phyloP scores from a whole-genome alignment of 2,797 vertebrate species.

The Myripristis jacobus region DNA sequence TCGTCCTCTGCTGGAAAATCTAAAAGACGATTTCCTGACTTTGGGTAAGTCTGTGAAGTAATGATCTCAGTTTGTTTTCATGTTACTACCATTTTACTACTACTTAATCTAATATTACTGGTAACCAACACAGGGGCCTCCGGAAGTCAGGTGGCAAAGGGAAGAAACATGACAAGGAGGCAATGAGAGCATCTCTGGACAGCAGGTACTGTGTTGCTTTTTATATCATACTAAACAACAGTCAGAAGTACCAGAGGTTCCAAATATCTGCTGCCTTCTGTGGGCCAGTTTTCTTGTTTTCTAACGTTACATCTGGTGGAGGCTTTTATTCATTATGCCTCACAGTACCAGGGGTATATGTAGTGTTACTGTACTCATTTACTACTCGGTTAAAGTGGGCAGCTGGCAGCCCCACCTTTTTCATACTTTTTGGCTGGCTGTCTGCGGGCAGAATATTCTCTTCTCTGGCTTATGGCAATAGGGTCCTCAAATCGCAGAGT shows the following conservation, averaged over 20 bases:
- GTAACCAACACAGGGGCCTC: constrained; percentile 84
- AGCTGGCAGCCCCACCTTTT: too few species aligned
- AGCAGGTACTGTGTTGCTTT: constrained; percentile 85
- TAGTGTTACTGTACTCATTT: too few species aligned
- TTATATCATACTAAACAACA: background rate
- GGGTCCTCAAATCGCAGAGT: background rate
- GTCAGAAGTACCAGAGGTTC: background rate
- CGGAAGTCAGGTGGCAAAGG: constrained; percentile 95
- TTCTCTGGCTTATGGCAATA: background rate
- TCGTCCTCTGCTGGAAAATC: constrained; percentile 83
- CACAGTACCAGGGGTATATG: too few species aligned
- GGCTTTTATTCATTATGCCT: background rate
- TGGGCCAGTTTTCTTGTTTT: background rate
- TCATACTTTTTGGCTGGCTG: background rate
- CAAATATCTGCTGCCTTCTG: background rate
- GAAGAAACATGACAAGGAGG: constrained; percentile 92
- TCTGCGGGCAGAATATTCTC: background rate
- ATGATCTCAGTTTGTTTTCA: background rate
- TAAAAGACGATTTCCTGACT: constrained; percentile 93
- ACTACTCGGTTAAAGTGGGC: background rate
- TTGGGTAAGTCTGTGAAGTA: constrained; percentile 84
- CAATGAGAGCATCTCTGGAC: constrained; percentile 88
- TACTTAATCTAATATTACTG: constrained; percentile 7
- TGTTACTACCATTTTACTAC: background rate
- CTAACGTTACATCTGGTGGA: background rate